Percentiles rank a stretch among this genome's conserved stretches.
These are phyloP conservation scores for Dusona sp. DNA, from an alignment of 2,888 invertebrate species.

Conservation along the genomic window DNA sequence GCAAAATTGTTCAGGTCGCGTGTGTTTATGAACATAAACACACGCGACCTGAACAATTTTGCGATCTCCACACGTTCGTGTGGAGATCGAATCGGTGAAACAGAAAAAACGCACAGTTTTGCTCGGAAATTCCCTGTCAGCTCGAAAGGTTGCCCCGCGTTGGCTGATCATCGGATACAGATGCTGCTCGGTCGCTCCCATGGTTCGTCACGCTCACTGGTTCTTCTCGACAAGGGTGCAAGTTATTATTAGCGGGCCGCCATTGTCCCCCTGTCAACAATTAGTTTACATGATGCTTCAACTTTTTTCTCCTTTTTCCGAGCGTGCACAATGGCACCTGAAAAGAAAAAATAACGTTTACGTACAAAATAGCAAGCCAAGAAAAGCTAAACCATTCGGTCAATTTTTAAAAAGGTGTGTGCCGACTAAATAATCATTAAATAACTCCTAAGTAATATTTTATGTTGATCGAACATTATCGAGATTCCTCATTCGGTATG, in stretches of 20 bases:
- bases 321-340: constrained; percentile 7
- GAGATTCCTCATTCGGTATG: constrained; percentile 40
- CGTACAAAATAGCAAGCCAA: constrained; percentile 1
- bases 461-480: constrained; percentile 21
- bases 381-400: neutral
- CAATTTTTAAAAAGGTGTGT: neutral
- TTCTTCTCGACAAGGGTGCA: constrained; percentile 70
- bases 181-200: constrained; percentile 59
- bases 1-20: constrained; percentile 19
- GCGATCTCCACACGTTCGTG: too few relatives aligned
- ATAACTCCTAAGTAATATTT: neutral
- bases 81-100: neutral
- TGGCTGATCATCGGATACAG: constrained; percentile 58
- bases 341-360: constrained; percentile 28
- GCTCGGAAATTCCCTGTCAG: constrained; percentile 38
- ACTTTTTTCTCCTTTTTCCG: constrained; percentile 65
- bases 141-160: constrained; percentile 14
- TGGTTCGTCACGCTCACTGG: constrained; percentile 51
- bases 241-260: constrained; percentile 79
- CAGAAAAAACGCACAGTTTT: constrained; percentile 44
- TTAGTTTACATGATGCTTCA: constrained; percentile 82
- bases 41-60: too few relatives aligned
- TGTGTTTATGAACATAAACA: constrained; percentile 31
- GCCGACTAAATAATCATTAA: neutral
- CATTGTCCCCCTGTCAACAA: constrained; percentile 83